phyloP scores from a whole-genome alignment of 2,113 vertebrate species.

The Aspiorhynchus laticeps region DNA sequence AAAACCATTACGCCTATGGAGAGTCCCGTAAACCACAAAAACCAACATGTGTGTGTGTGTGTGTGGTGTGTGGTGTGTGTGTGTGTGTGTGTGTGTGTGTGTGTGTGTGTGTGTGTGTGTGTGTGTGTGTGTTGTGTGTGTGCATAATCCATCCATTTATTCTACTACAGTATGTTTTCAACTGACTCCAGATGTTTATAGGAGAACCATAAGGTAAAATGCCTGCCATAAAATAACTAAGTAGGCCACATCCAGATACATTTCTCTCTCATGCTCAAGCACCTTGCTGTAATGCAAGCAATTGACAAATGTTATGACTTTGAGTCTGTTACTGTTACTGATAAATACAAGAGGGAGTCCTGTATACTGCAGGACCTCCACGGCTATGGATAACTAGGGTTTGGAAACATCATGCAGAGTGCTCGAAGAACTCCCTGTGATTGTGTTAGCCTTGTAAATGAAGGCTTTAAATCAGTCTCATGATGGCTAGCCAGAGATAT shows the following conservation, averaged over 20 bases:
- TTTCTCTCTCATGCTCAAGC: background rate
- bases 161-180: background rate
- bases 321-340: constrained; percentile 51
- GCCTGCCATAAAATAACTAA: background rate
- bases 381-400: background rate
- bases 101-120: no score
- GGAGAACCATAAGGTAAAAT: background rate
- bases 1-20: no score
- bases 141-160: no score
- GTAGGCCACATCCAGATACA: background rate
- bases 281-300: background rate
- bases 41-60: no score
- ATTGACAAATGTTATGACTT: background rate
- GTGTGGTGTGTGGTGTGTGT: no score
- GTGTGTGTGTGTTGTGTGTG: no score
- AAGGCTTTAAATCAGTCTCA: constrained; percentile 65
- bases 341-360: background rate
- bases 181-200: background rate
- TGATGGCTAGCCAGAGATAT: constrained; percentile 65
- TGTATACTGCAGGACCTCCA: background rate
- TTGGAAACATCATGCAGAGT: constrained; percentile 34
- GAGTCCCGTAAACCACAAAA: no score
- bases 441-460: constrained; percentile 67
- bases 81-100: no score
- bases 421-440: constrained; percentile 41